These are phyloP conservation scores for Mus spretus DNA, from an alignment of 2,797 vertebrate species.

Conservation along the genomic window DNA sequence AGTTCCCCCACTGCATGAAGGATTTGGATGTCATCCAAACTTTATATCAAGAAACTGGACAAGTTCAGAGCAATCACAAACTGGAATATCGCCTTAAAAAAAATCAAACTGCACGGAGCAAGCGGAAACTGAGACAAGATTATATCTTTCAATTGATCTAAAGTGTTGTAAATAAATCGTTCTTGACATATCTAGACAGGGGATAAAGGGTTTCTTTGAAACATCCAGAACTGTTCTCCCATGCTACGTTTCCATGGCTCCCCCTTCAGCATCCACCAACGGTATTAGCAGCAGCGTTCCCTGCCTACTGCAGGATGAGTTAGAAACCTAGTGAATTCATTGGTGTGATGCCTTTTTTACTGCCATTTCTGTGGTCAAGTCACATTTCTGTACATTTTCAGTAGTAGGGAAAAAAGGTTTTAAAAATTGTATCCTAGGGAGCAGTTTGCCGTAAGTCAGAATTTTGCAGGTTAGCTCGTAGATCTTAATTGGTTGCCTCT, in stretches of 20 bases:
- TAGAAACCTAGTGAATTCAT: conserved; percentile 87
- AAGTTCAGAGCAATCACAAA: conserved; percentile 92
- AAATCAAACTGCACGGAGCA: conserved; percentile 96
- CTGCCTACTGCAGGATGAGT: conserved; percentile 83
- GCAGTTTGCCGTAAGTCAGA: conserved; percentile 85
- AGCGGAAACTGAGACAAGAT: conserved; percentile 91
- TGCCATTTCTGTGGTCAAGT: conserved; percentile 90
- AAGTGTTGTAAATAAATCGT: conserved; percentile 97
- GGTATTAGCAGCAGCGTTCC: conserved; percentile 84
- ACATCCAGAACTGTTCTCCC: conserved; percentile 88
- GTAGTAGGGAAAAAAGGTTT: conserved; percentile 84
- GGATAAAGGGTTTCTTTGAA: conserved; percentile 92
- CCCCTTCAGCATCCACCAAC: conserved; percentile 82
- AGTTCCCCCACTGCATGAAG: conserved; percentile 90
- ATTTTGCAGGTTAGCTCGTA: conserved; percentile 84
- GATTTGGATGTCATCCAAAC: conserved; percentile 92
- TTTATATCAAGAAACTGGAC: conserved; percentile 91
- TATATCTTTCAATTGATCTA: conserved; percentile 93
- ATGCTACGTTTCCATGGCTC: conserved; percentile 88
- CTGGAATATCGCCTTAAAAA: conserved; percentile 98
- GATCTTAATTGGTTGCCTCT: conserved; percentile 82
- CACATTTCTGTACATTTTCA: conserved; percentile 90
- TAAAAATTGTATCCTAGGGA: conserved; percentile 87
- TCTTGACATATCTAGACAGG: conserved; percentile 92
- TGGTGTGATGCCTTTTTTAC: conserved; percentile 90